Evolutionary conservation across 2,888 invertebrate species (phyloP).

Genomic region (Dolomedes plantarius): DNA sequence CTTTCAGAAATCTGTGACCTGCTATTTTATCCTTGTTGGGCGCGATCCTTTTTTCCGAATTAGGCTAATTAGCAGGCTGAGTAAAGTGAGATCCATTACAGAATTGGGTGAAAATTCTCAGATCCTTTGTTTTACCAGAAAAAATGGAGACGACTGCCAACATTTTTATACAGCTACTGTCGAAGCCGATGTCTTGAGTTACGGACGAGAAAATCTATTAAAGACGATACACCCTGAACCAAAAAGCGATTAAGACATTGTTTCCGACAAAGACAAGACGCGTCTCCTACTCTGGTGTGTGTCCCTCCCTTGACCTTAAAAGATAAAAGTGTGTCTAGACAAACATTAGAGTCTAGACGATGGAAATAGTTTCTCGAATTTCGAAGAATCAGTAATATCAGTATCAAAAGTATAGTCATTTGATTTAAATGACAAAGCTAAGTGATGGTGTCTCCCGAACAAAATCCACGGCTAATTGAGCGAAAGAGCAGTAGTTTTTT

Average conservation of each 20-base stretch:
- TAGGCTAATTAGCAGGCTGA: constrained; percentile 62
- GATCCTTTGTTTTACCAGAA: constrained; percentile 23
- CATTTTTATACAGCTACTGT: not conserved
- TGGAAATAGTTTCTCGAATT: not conserved
- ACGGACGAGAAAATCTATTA: not conserved
- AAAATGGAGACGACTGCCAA: not conserved
- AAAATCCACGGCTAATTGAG: constrained; percentile 30
- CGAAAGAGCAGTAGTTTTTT: constrained; percentile 13
- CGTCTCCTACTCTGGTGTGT: not conserved
- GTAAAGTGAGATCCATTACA: not conserved
- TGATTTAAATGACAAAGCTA: constrained; percentile 19
- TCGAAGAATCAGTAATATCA: not conserved
- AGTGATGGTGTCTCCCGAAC: constrained; percentile 12
- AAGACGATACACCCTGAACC: not conserved
- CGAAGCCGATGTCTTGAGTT: not conserved
- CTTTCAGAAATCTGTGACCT: constrained; percentile 25
- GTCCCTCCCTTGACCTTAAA: constrained; percentile 37
- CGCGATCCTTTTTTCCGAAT: constrained; percentile 29
- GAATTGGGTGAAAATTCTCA: constrained; percentile 33
- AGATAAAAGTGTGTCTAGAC: constrained; percentile 12
- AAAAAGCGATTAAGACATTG: constrained; percentile 14
- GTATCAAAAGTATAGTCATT: not conserved
- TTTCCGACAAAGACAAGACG: not conserved
- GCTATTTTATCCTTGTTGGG: constrained; percentile 33
- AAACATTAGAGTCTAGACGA: constrained; percentile 15